phyloP scores from a whole-genome alignment of 2,797 vertebrate species.

The Mycteria americana region DNA sequence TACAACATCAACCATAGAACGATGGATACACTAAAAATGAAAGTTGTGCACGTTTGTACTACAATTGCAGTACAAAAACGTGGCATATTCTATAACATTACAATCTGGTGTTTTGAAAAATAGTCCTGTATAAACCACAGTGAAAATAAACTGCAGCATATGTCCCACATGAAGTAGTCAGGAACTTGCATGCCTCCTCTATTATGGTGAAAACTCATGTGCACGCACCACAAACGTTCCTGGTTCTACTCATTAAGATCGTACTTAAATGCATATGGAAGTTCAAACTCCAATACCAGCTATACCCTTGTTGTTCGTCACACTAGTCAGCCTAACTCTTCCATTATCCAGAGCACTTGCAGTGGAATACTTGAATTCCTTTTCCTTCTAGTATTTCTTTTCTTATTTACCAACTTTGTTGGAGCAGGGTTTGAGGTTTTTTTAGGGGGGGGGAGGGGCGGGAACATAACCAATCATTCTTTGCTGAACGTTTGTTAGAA shows the following conservation, averaged over 20 bases:
- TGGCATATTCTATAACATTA: accelerated
- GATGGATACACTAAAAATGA: background rate
- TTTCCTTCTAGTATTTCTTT: background rate
- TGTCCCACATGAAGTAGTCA: background rate
- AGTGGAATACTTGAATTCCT: background rate
- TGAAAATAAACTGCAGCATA: background rate
- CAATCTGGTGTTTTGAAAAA: background rate
- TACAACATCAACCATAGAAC: background rate
- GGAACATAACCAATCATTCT: background rate
- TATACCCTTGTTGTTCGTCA: background rate
- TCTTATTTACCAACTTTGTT: background rate
- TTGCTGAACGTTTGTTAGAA: background rate
- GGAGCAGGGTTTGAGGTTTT: background rate
- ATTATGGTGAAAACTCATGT: accelerated
- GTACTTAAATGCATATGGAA: background rate
- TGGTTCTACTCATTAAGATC: background rate
- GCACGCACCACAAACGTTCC: background rate
- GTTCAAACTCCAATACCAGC: background rate
- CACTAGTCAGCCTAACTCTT: background rate
- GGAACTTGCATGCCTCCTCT: background rate
- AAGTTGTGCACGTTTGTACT: background rate
- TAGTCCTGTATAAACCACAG: background rate
- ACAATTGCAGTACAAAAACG: background rate
- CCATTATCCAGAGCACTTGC: background rate
- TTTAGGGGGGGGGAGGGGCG: too few relatives aligned